phyloP scores from a whole-genome alignment of 2,113 vertebrate genomes.

The Struthio camelus region DNA sequence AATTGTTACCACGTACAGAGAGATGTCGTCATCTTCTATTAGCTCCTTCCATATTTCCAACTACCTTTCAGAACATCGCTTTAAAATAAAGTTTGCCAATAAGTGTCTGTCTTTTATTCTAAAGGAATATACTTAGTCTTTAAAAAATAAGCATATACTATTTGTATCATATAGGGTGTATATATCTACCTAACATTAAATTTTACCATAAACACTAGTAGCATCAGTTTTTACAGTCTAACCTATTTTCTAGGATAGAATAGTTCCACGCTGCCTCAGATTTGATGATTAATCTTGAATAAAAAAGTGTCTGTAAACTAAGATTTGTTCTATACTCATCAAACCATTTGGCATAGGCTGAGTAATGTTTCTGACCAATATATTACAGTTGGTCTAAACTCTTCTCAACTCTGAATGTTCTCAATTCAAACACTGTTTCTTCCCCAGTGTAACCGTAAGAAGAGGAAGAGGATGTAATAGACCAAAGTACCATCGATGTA shows the following conservation, averaged over 20 bases:
- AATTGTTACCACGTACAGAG: background rate
- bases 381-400: background rate
- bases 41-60: background rate
- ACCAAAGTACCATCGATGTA: background rate
- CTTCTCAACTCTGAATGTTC: background rate
- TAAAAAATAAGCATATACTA: background rate
- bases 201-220: background rate
- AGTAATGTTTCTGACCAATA: background rate
- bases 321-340: background rate
- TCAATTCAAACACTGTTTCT: background rate
- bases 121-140: background rate
- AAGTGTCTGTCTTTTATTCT: background rate
- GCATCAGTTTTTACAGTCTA: background rate
- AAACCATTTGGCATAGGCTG: background rate
- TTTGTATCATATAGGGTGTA: background rate
- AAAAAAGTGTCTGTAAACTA: slow-evolving; percentile 4
- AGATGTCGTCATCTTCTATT: background rate
- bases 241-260: slow-evolving; percentile 1
- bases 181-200: background rate
- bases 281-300: background rate
- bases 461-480: background rate
- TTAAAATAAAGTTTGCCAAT: background rate
- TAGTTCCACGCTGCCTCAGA: background rate
- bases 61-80: background rate
- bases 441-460: background rate